A percentile compares a stretch with the other conserved stretches of the same genome.
Conservation (phyloP, 2,797 vertebrate species). For the Micromesistius poutassou region DNA sequence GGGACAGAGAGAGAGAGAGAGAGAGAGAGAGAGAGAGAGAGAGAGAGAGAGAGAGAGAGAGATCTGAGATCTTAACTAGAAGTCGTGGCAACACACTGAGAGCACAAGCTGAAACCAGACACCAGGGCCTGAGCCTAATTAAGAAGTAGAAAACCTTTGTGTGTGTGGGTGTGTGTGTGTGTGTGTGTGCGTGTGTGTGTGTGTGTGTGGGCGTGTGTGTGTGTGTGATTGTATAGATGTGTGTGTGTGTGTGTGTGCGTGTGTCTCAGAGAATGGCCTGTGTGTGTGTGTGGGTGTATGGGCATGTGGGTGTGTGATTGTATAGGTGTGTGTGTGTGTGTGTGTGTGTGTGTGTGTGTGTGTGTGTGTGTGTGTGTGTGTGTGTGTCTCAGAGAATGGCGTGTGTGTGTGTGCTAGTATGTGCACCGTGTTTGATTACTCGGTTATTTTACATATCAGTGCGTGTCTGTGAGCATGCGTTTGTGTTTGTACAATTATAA, state of each 20-base stretch:
- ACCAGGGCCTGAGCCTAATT: slow-evolving; percentile 57
- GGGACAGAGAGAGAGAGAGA: slow-evolving; percentile 7
- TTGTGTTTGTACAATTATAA: neutral
- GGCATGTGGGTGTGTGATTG: neutral
- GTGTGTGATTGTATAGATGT: neutral
- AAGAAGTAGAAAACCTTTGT: slow-evolving; percentile 40
- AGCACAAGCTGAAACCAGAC: slow-evolving; percentile 49
- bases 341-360: neutral
- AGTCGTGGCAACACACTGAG: slow-evolving; percentile 44
- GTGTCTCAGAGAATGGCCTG: neutral
- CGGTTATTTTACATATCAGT: neutral
- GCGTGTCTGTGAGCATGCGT: slow-evolving; percentile 6
- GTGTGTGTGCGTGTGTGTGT: neutral
- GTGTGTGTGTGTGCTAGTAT: neutral
- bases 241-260: neutral
- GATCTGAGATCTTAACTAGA: slow-evolving; percentile 59
- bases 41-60: slow-evolving; percentile 26
- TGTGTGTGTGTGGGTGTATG: neutral
- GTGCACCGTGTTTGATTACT: neutral
- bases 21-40: slow-evolving; percentile 16
- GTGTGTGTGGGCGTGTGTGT: neutral
- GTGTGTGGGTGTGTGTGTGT: neutral
- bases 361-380: neutral
- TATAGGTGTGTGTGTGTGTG: neutral
- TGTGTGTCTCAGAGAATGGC: neutral